Evolutionary conservation across 2,797 vertebrate genomes (phyloP), one percentile per base, ranked within the genome.

Genomic region (Poecile montanus): DNA sequence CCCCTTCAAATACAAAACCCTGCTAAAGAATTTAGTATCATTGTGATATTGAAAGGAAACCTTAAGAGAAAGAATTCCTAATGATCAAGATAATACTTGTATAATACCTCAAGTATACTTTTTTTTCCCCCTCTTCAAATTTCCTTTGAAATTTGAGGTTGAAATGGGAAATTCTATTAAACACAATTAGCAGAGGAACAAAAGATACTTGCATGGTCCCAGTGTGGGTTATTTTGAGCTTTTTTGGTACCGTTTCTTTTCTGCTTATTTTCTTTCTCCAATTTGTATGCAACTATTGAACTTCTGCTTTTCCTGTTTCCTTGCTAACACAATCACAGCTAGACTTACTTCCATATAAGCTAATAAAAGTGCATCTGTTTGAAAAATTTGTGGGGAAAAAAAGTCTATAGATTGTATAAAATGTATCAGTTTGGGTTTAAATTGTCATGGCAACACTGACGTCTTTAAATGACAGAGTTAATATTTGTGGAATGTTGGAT

Each of bases 391-490:
- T 48, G 42, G 56, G 5, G n/a, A 74, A 79, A 91, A 93, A 90
- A 77, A 34, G 51, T 60, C 91, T 85, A 95, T 91, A 93, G 90
- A 86, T 75, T 84, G 60, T 88, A 88, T 81, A 86, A 94, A 94
- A 95, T 4, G 4, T 95, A 97, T 96, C 91, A 94, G 95, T 95
- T 97, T 97, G 93, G 95, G 89, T 96, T 97, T 96, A 96, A 50
- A 97, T 98, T 95, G 95, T 95, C 97, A 98, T 97, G 96, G 97
- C 87, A 98, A 98, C 97, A 92, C 82, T 97, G 97, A 97, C 72
- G 87, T 98, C 94, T 96, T 98, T 97, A 98, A 98, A 97, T 95
- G 98, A 97, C 91, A 96, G 93, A 95, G 94, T 91, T 96, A 97
- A 95, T 97, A 97, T 97, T 94, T 97, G 96, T 95, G 95, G 85